Evolutionary conservation across 30 jellyfish, hydroid and myxozoan species (phyloP), one percentile per base, ranked within the genome.

Genomic region (Sanderia malayensis): DNA sequence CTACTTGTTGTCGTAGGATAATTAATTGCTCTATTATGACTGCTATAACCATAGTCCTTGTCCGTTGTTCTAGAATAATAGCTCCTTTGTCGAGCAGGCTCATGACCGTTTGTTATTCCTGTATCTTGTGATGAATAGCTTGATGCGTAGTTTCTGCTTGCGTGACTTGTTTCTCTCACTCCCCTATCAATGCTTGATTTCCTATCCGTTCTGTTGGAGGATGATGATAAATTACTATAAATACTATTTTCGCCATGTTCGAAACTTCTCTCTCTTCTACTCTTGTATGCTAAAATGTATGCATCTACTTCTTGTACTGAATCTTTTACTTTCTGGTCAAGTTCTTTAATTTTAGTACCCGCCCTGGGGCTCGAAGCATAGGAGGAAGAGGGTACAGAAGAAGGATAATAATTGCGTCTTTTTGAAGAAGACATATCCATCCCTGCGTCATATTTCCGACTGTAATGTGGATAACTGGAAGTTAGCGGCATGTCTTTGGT

Each of bases 251-350:
- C 89, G 4, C 81, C 82, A 28, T 66, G 27, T 27, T 78, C 89
- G 28, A 78, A 78, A 70, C 89, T 66, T 31, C 82, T 69, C 76
- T 65, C 89, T 70, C 70, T 78, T 57, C 89, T 67, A 18, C 89
- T 78, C 45, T 78, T 78, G 58, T 78, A 78, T 18, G 89, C 89
- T 28, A 71, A 58, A 18, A 78, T 78, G 65, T 63, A 78, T 0
- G 89, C 89, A 55, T 78, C 81, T 28, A 78, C 89, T 53, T 78
- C 89, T 19, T 78, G 81, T 27, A 78, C 89, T 1, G 89, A 58
- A 27, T 78, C 82, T 33, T 67, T 63, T 23, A 78, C 89, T 31
- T 82, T 78, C 46, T 78, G 41, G 24, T 64, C 89, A 0, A 70
- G n/a, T 15, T 44, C 60, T 15, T 61, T 45, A 10, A 79, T 32